Evolutionary conservation across 1,140 invertebrate genomes (phyloP).

Genomic region (Trypoxylus dichotomus): DNA sequence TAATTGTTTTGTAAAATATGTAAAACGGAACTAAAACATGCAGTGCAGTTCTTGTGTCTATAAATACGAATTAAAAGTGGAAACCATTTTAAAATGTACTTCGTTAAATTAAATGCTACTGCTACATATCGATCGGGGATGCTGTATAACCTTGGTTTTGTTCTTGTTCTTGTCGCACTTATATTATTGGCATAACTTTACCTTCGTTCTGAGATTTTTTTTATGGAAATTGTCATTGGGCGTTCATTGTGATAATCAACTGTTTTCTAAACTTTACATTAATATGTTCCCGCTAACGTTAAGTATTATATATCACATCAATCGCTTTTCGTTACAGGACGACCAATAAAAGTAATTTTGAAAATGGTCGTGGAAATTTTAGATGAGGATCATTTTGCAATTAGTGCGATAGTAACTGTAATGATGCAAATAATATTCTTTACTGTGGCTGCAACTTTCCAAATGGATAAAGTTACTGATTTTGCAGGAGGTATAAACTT

Average conservation of each 20-base stretch:
- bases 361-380: slow-evolving; percentile 70
- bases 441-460: slow-evolving; percentile 78
- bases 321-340: background rate
- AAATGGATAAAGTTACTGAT: slow-evolving; percentile 89
- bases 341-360: background rate
- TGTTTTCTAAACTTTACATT: background rate
- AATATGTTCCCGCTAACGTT: background rate
- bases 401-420: slow-evolving; percentile 85
- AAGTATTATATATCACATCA: background rate
- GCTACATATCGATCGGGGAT: slow-evolving; percentile 28
- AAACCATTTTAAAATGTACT: background rate
- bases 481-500: slow-evolving; percentile 92
- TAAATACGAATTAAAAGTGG: background rate
- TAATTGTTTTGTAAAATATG: too few relatives aligned
- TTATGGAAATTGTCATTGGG: background rate
- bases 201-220: background rate
- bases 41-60: too few relatives aligned
- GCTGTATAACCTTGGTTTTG: slow-evolving; percentile 30
- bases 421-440: slow-evolving; percentile 89
- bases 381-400: slow-evolving; percentile 83
- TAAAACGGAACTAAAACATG: too few relatives aligned
- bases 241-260: background rate
- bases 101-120: background rate
- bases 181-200: background rate
- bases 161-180: background rate